A percentile compares a stretch with the other conserved stretches of the same genome.
These are phyloP conservation scores for Gasterosteus aculeatus DNA, from an alignment of 2,113 vertebrate genomes.

Conservation along the genomic window DNA sequence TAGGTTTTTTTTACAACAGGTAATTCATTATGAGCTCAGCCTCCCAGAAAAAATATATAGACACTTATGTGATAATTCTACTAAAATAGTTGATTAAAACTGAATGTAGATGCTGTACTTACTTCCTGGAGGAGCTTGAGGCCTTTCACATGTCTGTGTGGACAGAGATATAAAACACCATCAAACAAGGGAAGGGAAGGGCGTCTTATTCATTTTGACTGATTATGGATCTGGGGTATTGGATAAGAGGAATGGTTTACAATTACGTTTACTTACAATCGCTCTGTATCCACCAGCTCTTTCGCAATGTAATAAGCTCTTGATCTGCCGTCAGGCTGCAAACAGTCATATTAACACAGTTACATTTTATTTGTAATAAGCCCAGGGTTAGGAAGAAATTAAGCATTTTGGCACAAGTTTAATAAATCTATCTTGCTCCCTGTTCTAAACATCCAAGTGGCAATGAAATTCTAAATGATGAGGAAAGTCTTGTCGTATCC, in stretches of 20 bases:
- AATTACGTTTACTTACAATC: slow-evolving; percentile 83
- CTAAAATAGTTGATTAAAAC: not conserved
- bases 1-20: no score
- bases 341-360: slow-evolving; percentile 47
- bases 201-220: not conserved
- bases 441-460: slow-evolving; percentile 31
- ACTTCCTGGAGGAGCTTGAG: slow-evolving; percentile 86
- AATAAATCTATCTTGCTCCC: slow-evolving; percentile 25
- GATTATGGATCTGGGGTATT: not conserved
- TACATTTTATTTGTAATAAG: slow-evolving; percentile 21
- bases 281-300: slow-evolving; percentile 89
- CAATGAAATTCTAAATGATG: slow-evolving; percentile 53
- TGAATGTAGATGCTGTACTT: slow-evolving; percentile 61
- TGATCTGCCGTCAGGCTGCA: slow-evolving; percentile 86
- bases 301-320: slow-evolving; percentile 88
- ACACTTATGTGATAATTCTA: not conserved
- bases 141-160: slow-evolving; percentile 89
- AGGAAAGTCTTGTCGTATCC: slow-evolving; percentile 28
- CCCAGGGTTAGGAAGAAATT: not conserved
- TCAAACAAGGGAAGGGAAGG: not conserved
- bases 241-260: slow-evolving; percentile 18
- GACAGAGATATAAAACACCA: slow-evolving; percentile 34
- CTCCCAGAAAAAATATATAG: not conserved
- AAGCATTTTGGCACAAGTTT: slow-evolving; percentile 28
- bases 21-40: not conserved